Percentiles rank a stretch among this genome's conserved stretches.
Conservation (phyloP, 2,113 vertebrate genomes). For the Phocoena phocoena region DNA sequence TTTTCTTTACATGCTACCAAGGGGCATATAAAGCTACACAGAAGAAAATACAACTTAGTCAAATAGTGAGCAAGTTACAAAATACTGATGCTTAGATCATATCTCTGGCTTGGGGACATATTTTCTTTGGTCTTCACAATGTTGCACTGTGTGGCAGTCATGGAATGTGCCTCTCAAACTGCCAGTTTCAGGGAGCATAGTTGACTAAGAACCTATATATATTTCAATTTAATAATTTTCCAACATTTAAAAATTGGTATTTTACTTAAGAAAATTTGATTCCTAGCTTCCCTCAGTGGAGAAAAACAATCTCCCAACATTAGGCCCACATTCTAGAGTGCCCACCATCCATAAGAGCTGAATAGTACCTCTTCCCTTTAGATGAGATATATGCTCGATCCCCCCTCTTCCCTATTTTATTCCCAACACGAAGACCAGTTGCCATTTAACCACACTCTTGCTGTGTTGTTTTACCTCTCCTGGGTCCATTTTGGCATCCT, state of each 20-base stretch:
- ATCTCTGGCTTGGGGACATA: background rate
- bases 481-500: background rate
- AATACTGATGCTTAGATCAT: background rate
- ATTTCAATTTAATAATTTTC: background rate
- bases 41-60: background rate
- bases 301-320: background rate
- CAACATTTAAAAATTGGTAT: background rate
- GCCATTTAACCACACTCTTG: background rate
- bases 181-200: background rate
- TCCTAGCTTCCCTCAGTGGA: background rate
- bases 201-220: background rate
- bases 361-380: background rate
- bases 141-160: background rate
- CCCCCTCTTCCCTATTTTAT: background rate
- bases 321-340: background rate
- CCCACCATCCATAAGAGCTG: background rate
- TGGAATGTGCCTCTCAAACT: background rate
- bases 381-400: background rate
- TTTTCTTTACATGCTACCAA: background rate
- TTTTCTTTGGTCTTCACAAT: background rate
- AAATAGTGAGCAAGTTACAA: background rate
- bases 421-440: background rate
- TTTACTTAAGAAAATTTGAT: background rate
- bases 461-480: background rate
- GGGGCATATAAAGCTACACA: background rate